phyloP scores from a whole-genome alignment of 2,113 vertebrate species.

The Fulica atra region DNA sequence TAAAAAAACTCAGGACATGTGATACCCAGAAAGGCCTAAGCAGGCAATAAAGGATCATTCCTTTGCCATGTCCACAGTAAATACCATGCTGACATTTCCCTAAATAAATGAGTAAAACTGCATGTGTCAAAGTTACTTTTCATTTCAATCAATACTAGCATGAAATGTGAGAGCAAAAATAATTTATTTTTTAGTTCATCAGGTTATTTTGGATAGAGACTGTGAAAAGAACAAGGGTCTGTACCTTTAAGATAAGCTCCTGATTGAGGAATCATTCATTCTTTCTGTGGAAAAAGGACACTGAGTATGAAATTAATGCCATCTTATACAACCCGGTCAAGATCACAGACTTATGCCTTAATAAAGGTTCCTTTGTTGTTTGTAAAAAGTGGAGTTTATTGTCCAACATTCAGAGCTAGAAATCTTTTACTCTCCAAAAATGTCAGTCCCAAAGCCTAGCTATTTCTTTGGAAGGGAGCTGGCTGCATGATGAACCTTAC shows the following conservation, averaged over 20 bases:
- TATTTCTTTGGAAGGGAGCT: not conserved
- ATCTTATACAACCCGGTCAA: not conserved
- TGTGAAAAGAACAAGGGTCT: not conserved
- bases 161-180: not conserved
- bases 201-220: not conserved
- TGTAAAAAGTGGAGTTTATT: not conserved
- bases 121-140: not conserved
- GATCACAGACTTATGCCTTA: not conserved
- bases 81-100: not conserved
- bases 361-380: constrained; percentile 21
- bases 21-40: not conserved
- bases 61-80: not conserved
- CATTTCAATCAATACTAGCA: not conserved
- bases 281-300: not conserved
- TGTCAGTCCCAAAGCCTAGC: not conserved
- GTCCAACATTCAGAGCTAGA: not conserved
- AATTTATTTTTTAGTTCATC: not conserved
- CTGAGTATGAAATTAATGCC: constrained; percentile 28
- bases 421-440: not conserved
- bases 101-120: not conserved
- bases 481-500: not conserved
- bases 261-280: not conserved
- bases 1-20: not conserved
- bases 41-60: not conserved
- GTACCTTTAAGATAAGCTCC: not conserved